Conservation (phyloP, 2,888 invertebrate species). For the Alsophila aescularia region DNA sequence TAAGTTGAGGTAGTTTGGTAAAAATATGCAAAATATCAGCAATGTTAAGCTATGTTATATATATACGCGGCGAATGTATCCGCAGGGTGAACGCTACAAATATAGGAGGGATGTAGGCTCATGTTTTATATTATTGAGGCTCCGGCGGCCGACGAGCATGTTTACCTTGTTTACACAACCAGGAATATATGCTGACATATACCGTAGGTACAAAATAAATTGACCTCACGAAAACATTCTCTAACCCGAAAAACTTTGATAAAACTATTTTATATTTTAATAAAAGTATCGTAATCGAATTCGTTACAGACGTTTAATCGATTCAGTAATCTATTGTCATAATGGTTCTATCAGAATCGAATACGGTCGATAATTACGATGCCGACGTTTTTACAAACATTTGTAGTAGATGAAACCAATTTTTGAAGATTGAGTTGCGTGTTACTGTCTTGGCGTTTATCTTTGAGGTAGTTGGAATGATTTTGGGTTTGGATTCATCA, state of each 20-base stretch:
- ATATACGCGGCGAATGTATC: slow-evolving; percentile 43
- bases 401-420: slow-evolving; percentile 21
- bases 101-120: slow-evolving; percentile 65
- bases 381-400: slow-evolving; percentile 21
- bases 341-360: slow-evolving; percentile 22
- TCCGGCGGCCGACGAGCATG: slow-evolving; percentile 54
- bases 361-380: slow-evolving; percentile 19
- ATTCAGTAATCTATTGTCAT: slow-evolving; percentile 16
- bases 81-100: slow-evolving; percentile 58
- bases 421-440: slow-evolving; percentile 11
- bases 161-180: slow-evolving; percentile 72
- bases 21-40: neutral
- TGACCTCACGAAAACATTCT: slow-evolving; percentile 11
- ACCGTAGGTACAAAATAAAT: slow-evolving; percentile 50
- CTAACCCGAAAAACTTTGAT: neutral
- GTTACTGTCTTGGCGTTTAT: slow-evolving; percentile 1
- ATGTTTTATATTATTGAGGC: slow-evolving; percentile 82
- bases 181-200: slow-evolving; percentile 40
- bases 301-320: slow-evolving; percentile 2
- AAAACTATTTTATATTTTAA: neutral
- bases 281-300: slow-evolving; percentile 1
- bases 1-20: neutral
- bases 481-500: neutral
- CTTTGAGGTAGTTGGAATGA: neutral
- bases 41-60: slow-evolving; percentile 35